Percentiles rank a stretch among this genome's conserved stretches.
These are phyloP conservation scores for Synanthedon andrenaeformis DNA, from an alignment of 2,888 invertebrate genomes.

Conservation along the genomic window DNA sequence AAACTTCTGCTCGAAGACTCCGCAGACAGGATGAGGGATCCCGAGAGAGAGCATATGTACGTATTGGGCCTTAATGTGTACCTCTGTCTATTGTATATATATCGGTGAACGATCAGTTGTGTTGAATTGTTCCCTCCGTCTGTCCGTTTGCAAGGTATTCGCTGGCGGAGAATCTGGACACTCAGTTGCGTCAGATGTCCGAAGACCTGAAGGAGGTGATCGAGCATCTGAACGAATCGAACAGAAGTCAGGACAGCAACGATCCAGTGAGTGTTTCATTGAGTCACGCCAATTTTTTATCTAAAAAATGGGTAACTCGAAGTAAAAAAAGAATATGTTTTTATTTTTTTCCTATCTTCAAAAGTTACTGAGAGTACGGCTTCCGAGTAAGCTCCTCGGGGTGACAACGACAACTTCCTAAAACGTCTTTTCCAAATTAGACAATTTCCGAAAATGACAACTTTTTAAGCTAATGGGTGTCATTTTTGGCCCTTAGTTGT, in stretches of 20 bases:
- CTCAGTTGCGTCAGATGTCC: conserved; percentile 93
- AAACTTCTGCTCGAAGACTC: conserved; percentile 77
- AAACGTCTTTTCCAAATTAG: too few relatives aligned
- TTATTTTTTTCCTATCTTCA: too few relatives aligned
- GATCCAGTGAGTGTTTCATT: conserved; percentile 78
- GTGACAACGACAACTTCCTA: too few relatives aligned
- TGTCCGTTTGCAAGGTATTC: conserved; percentile 72
- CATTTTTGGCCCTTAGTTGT: too few relatives aligned
- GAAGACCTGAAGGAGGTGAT: conserved; percentile 96
- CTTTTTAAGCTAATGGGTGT: too few relatives aligned
- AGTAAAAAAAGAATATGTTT: too few relatives aligned
- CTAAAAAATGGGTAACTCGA: too few relatives aligned
- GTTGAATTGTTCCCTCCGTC: conserved; percentile 2
- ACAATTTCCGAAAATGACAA: too few relatives aligned
- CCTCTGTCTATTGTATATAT: not conserved
- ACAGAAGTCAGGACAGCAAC: conserved; percentile 82
- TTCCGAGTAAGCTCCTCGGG: too few relatives aligned
- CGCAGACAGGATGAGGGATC: conserved; percentile 74
- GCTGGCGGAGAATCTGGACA: conserved; percentile 90
- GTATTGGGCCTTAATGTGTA: conserved; percentile 16
- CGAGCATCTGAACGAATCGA: conserved; percentile 91
- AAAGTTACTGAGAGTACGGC: too few relatives aligned
- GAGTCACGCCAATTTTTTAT: not conserved
- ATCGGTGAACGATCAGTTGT: not conserved
- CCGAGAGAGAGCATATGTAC: conserved; percentile 90